Percentiles rank a stretch among this genome's conserved stretches.
phyloP scores from a whole-genome alignment of 2,888 invertebrate genomes.

The Cerceris rybyensis region DNA sequence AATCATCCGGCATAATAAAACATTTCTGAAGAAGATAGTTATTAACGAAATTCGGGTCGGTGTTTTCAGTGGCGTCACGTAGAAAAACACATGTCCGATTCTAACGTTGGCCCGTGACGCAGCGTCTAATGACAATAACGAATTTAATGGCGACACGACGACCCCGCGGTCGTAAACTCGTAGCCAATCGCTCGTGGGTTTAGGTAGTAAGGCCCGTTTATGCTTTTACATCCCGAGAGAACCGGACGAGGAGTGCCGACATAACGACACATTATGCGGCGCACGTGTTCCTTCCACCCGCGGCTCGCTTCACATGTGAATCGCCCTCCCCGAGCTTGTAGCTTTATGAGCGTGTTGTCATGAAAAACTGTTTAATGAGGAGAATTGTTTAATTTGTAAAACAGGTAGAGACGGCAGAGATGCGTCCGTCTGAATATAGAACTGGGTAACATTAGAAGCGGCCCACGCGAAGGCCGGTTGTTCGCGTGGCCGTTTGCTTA shows the following conservation, averaged over 20 bases:
- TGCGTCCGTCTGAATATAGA: too few relatives aligned
- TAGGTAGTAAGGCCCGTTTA: conserved; percentile 57
- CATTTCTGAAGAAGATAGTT: background rate
- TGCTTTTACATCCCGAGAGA: conserved; percentile 58
- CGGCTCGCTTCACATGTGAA: conserved; percentile 59
- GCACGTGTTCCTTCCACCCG: conserved; percentile 56
- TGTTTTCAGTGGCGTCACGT: background rate
- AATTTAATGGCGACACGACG: conserved; percentile 49
- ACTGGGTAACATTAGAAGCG: too few relatives aligned
- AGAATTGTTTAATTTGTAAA: conserved; percentile 39
- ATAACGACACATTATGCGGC: conserved; percentile 64
- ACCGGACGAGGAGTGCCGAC: conserved; percentile 67
- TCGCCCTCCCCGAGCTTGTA: conserved; percentile 34
- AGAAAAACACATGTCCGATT: conserved; percentile 19
- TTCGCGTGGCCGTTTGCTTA: too few relatives aligned
- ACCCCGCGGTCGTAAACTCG: conserved; percentile 55
- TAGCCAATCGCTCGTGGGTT: conserved; percentile 55
- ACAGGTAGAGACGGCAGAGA: background rate
- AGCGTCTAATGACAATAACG: conserved; percentile 47
- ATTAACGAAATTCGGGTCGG: background rate
- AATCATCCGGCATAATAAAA: too few relatives aligned
- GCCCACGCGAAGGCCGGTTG: too few relatives aligned
- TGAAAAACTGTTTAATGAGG: conserved; percentile 29
- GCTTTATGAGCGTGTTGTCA: conserved; percentile 34
- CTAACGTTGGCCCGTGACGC: conserved; percentile 6